Percentiles rank a stretch among this genome's conserved stretches.
Evolutionary conservation across 2,888 invertebrate genomes (phyloP).

Genomic region (Drosophila mulleri): DNA sequence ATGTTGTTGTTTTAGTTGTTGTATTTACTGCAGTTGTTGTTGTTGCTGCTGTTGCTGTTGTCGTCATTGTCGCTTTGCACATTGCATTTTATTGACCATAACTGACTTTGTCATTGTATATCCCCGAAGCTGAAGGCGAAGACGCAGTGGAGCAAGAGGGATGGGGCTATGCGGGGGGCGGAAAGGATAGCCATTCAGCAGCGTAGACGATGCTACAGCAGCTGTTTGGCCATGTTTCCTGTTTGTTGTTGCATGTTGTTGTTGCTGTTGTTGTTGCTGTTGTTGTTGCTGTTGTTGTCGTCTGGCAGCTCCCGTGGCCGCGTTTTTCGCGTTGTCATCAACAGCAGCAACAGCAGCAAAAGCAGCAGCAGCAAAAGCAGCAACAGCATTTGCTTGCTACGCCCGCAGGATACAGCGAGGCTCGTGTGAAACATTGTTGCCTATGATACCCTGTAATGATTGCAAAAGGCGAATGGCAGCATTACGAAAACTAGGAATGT

Average conservation of each 20-base stretch:
- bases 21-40: conserved; percentile 1
- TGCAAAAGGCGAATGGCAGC: not conserved
- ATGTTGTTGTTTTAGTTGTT: conserved; percentile 17
- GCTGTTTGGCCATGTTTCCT: conserved; percentile 41
- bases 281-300: conserved; percentile 1
- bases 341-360: conserved; percentile 22
- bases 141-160: no score
- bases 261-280: conserved; percentile 25
- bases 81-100: conserved; percentile 81
- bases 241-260: conserved; percentile 27
- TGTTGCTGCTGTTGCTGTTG: conserved; percentile 12
- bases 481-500: no score
- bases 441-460: conserved; percentile 10
- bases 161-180: no score
- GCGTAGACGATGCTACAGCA: conserved; percentile 37
- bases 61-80: conserved; percentile 64
- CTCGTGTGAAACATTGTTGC: conserved; percentile 68
- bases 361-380: conserved; percentile 4
- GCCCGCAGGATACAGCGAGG: conserved; percentile 44
- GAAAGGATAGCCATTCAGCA: conserved; percentile 21
- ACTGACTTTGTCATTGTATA: conserved; percentile 76
- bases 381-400: conserved; percentile 17
- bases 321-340: conserved; percentile 66
- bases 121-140: conserved; percentile 25
- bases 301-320: conserved; percentile 49